Conservation (phyloP, 2,113 vertebrate species). For the Austrofundulus limnaeus region DNA sequence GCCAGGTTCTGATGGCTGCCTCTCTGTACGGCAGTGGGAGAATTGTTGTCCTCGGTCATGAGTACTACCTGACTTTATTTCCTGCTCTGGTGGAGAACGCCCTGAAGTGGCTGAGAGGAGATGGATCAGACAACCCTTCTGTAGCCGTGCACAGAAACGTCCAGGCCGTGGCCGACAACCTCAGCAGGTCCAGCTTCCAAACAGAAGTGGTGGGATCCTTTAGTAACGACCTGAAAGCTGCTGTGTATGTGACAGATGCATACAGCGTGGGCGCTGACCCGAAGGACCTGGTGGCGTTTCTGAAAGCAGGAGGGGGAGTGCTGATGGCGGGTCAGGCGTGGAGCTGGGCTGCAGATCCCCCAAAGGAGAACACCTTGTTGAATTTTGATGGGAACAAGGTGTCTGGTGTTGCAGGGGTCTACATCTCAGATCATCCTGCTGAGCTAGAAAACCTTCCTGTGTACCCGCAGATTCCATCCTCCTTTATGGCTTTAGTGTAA, state of each 20-base stretch:
- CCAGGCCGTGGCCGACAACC: slow-evolving; percentile 68
- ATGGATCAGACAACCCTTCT: slow-evolving; percentile 23
- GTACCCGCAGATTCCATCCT: not conserved
- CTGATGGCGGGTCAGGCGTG: slow-evolving; percentile 88
- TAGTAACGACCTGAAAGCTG: slow-evolving; percentile 56
- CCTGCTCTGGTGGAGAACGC: slow-evolving; percentile 81
- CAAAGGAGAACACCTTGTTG: slow-evolving; percentile 76
- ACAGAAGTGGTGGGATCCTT: slow-evolving; percentile 52
- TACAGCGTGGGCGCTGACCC: slow-evolving; percentile 65
- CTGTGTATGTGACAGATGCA: slow-evolving; percentile 81
- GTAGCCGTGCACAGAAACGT: slow-evolving; percentile 73
- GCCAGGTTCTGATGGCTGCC: slow-evolving; percentile 77
- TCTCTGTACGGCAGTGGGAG: slow-evolving; percentile 80
- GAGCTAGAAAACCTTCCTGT: not conserved
- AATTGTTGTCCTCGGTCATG: slow-evolving; percentile 84
- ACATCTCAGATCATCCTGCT: slow-evolving; percentile 75
- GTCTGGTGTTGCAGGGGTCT: slow-evolving; percentile 84
- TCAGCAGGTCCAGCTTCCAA: slow-evolving; percentile 52
- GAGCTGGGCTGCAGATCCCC: slow-evolving; percentile 77
- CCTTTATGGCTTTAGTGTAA: not conserved
- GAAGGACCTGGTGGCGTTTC: slow-evolving; percentile 76
- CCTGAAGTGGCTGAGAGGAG: slow-evolving; percentile 82
- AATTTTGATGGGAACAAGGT: slow-evolving; percentile 86
- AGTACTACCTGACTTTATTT: slow-evolving; percentile 77
- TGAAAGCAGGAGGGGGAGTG: slow-evolving; percentile 85